phyloP scores from a whole-genome alignment of 1,140 invertebrate genomes.

The Araneus ventricosus region DNA sequence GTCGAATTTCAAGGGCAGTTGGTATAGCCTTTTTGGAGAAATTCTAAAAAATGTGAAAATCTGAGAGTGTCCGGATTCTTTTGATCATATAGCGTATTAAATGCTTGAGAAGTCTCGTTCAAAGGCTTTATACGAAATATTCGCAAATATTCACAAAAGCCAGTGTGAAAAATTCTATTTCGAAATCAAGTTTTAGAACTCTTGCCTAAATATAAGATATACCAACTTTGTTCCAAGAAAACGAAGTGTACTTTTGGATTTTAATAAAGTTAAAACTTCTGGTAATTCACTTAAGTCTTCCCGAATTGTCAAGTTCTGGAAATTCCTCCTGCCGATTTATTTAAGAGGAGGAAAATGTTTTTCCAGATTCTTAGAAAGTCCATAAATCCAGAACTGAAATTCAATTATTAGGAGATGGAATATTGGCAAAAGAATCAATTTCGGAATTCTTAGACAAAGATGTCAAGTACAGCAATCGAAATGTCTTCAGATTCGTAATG shows the following conservation, averaged over 20 bases:
- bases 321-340: background rate
- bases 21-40: no score
- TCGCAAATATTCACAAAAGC: no score
- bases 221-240: no score
- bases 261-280: background rate
- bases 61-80: no score
- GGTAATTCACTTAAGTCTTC: background rate
- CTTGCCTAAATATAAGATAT: no score
- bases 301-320: background rate
- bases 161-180: no score
- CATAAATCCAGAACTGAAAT: background rate
- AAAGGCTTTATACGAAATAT: no score
- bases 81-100: no score
- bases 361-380: background rate
- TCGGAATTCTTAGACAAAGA: background rate
- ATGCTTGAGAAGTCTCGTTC: no score
- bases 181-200: no score
- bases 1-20: no score
- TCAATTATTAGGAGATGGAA: background rate
- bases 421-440: conserved; percentile 8
- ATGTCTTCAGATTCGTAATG: background rate
- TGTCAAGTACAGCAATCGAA: background rate
- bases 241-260: background rate
- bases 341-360: background rate
- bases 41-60: no score